Percentiles rank a stretch among this genome's conserved stretches.
Evolutionary conservation across 2,888 invertebrate species (phyloP).

Genomic region (Lithosia quadra): DNA sequence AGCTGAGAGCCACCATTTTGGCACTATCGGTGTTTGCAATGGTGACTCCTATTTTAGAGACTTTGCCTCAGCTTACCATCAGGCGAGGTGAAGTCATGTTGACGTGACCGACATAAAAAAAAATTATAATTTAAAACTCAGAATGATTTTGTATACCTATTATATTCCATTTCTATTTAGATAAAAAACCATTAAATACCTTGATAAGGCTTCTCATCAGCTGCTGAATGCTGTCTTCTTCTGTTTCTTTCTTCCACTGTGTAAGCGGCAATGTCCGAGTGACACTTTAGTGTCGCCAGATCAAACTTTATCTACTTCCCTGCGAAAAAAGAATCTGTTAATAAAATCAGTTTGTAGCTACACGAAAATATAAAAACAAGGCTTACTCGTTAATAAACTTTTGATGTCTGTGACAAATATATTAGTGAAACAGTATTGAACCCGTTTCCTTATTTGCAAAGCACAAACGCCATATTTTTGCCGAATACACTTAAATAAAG

Average conservation of each 20-base stretch:
- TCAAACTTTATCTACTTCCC: no score
- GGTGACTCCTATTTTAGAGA: no score
- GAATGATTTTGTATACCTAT: not conserved
- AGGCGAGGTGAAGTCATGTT: no score
- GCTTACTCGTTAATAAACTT: not conserved
- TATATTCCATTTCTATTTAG: not conserved
- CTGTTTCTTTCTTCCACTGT: no score
- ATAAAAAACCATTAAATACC: not conserved
- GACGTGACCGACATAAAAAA: no score
- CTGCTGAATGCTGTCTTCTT: no score
- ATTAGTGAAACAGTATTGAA: constrained; percentile 11
- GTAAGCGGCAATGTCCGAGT: no score
- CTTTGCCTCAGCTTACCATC: no score
- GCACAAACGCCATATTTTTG: constrained; percentile 33
- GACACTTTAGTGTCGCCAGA: no score
- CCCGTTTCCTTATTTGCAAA: not conserved
- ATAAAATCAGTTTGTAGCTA: not conserved
- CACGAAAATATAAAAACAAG: not conserved
- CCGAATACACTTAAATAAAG: constrained; percentile 37
- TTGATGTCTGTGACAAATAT: constrained; percentile 1
- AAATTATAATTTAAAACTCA: not conserved
- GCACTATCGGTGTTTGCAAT: no score
- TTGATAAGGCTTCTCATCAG: no score
- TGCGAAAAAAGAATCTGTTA: not conserved
- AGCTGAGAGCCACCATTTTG: no score